Percentiles rank a stretch among this genome's conserved stretches.
phyloP scores from a whole-genome alignment of 2,888 invertebrate species.

The Gastracanthus pulcherrimus region DNA sequence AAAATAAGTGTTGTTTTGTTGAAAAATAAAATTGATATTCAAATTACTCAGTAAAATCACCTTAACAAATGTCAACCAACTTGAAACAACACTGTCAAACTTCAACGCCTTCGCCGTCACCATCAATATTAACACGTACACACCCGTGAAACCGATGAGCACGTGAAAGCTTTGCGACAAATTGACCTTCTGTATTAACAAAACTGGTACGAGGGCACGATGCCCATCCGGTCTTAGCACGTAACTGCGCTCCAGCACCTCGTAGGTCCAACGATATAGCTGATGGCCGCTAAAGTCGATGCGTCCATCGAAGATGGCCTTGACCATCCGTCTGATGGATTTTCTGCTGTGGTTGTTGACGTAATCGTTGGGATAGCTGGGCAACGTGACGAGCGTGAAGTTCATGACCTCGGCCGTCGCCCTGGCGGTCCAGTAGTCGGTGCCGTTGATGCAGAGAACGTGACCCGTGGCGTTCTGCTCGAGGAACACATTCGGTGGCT shows the following conservation, averaged over 20 bases:
- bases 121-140: constrained; percentile 34
- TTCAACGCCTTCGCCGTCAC: constrained; percentile 18
- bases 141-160: constrained; percentile 3
- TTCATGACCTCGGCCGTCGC: constrained; percentile 53
- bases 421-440: constrained; percentile 35
- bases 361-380: background rate
- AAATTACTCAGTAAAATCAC: too few relatives aligned
- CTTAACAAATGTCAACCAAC: constrained; percentile 18
- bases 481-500: constrained; percentile 38
- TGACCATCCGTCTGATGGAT: background rate
- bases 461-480: constrained; percentile 19
- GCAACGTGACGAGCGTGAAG: constrained; percentile 38
- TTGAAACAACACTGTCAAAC: constrained; percentile 50
- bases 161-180: background rate
- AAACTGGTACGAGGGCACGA: constrained; percentile 58
- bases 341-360: background rate
- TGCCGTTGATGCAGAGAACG: background rate
- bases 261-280: constrained; percentile 14
- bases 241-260: constrained; percentile 23
- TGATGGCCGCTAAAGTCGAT: constrained; percentile 45
- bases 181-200: background rate
- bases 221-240: constrained; percentile 24
- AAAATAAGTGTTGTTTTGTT: too few relatives aligned
- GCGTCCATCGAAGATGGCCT: constrained; percentile 8
- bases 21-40: too few relatives aligned